phyloP scores from a whole-genome alignment of 2,888 invertebrate species.

The Anodontia alba region DNA sequence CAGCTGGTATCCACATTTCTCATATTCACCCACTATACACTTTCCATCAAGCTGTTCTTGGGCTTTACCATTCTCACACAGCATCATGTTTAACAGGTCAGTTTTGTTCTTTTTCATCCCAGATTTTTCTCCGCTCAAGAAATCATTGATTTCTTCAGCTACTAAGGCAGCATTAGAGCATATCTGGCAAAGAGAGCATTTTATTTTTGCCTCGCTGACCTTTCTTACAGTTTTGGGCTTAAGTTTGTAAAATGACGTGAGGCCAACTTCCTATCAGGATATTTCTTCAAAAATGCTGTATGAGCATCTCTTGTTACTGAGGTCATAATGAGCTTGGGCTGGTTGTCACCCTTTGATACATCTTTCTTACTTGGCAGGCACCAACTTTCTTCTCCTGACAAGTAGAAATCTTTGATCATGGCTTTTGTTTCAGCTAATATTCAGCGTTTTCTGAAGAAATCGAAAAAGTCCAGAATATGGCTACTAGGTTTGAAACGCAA shows the following conservation, averaged over 20 bases:
- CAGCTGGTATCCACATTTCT: neutral
- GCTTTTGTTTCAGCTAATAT: neutral
- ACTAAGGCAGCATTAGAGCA: constrained; percentile 38
- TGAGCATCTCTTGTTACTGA: constrained; percentile 29
- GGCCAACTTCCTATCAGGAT: constrained; percentile 27
- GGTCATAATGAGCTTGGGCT: constrained; percentile 25
- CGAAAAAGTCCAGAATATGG: too few relatives aligned
- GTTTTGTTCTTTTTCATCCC: neutral
- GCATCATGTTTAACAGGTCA: constrained; percentile 18
- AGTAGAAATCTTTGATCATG: constrained; percentile 4
- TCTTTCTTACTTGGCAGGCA: constrained; percentile 32
- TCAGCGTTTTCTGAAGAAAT: neutral
- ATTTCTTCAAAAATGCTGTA: neutral
- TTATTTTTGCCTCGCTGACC: constrained; percentile 30
- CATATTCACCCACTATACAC: constrained; percentile 15
- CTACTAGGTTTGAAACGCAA: too few relatives aligned
- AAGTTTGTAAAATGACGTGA: constrained; percentile 27
- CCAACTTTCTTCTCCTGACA: constrained; percentile 31
- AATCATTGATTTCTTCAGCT: constrained; percentile 22
- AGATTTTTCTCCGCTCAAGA: neutral
- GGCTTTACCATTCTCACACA: neutral
- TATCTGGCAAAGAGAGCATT: constrained; percentile 34
- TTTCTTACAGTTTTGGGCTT: constrained; percentile 32
- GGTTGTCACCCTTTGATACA: constrained; percentile 13
- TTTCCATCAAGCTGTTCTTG: neutral